Evolutionary conservation across 2,888 invertebrate genomes (phyloP).

Genomic region (Amphipoea lucens): DNA sequence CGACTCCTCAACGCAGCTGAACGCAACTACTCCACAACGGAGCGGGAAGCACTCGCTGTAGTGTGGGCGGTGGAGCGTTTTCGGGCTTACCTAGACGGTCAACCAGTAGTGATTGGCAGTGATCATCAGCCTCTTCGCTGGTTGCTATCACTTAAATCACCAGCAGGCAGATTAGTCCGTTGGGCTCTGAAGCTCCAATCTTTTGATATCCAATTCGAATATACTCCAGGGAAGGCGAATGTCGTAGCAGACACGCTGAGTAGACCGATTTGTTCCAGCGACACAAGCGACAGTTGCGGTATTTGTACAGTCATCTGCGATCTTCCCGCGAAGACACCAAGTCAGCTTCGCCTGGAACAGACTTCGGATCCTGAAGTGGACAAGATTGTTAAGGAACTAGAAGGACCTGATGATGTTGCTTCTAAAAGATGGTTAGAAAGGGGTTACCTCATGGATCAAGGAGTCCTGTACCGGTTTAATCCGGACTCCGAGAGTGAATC

Average conservation of each 20-base stretch:
- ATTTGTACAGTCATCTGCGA: too few relatives aligned
- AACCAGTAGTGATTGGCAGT: constrained; percentile 1
- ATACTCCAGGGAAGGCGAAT: not conserved
- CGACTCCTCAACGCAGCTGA: not conserved
- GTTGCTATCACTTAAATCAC: not conserved
- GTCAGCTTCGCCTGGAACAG: too few relatives aligned
- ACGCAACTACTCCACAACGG: not conserved
- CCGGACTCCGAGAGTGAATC: too few relatives aligned
- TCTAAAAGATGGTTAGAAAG: not conserved
- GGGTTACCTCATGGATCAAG: too few relatives aligned
- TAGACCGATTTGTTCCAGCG: not conserved
- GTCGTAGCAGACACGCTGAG: constrained; percentile 2
- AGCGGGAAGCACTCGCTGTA: not conserved
- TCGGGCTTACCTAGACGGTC: not conserved
- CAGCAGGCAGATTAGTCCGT: not conserved
- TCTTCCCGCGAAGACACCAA: too few relatives aligned
- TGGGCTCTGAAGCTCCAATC: constrained; percentile 3
- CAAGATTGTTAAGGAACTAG: too few relatives aligned
- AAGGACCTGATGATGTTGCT: not conserved
- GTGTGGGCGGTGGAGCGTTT: not conserved
- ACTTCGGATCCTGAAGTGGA: too few relatives aligned
- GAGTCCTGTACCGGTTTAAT: too few relatives aligned
- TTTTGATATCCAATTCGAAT: not conserved
- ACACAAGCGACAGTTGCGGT: not conserved
- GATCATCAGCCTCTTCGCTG: not conserved